Base-by-base conservation (phyloP, 2,888 invertebrate species). In the Diaperis boleti region DNA sequence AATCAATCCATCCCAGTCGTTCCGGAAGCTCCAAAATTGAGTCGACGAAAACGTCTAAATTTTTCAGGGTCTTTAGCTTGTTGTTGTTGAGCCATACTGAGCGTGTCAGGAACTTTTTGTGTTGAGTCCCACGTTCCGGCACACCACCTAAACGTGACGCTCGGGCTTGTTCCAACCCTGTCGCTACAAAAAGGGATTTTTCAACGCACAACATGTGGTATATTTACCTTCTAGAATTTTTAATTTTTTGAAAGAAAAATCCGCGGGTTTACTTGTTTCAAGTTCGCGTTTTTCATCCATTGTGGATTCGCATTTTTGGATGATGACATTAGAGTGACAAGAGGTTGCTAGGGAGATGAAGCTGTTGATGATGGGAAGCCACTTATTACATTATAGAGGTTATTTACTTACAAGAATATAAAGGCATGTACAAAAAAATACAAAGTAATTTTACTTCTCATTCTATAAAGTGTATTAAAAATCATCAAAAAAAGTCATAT, bases 1-100 rank as follows among this genome's bases (percentile, higher is more conserved):
- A 78, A 74, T 86, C 86, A 1, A 86, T 72, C 85, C 86, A 86
- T 11, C 81, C 80, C 15, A 85, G 74, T 39, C 77, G 72, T 1
- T 70, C 66, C 0, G 85, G 83, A 44, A 79, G 76, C 33, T 82
- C 82, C 11, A 85, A 73, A 18, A 80, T 71, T 1, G 75, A 72
- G 1, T 78, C 73, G 1, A 79, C 75, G 18, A 85, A 73, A 5
- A 68, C 71, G 26, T 81, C 78, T 18, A 85, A 67, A 45, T 81
- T 78, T 17, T 73, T 71, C 22, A 82, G 77, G 29, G 73, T 78
- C 6, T 73, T 76, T 17, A 85, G 67, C 52, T 74, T 77, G 71
- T 85, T 85, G 72, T 85, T 84, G 69, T 83, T 83, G 29, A 85
- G 72, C 85, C 85, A 85, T 6, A 85, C 68, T 0, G 84, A 79